Percentiles rank a stretch among this genome's conserved stretches.
Conservation (phyloP, 2,113 vertebrate species). For the Eubucco bourcierii region DNA sequence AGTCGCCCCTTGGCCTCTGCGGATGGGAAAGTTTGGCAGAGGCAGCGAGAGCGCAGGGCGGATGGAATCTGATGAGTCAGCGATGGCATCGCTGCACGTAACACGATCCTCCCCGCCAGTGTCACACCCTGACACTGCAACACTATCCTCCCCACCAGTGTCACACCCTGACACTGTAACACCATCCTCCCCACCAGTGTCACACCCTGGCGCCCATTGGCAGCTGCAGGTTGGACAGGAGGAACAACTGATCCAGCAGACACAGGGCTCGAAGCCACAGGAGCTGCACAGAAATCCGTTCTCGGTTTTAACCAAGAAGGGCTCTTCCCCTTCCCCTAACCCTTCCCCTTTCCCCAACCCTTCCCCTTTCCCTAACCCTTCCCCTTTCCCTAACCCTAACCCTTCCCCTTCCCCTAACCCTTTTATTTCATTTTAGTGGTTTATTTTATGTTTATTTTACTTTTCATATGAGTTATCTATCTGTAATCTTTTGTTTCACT, state of each 20-base stretch:
- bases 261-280: background rate
- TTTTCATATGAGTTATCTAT: background rate
- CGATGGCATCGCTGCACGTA: accelerated
- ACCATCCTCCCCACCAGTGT: too few relatives aligned
- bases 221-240: background rate
- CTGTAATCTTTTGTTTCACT: background rate
- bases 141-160: too few relatives aligned
- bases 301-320: background rate
- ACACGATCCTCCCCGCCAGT: background rate
- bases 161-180: too few relatives aligned
- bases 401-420: too few relatives aligned
- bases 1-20: background rate
- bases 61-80: constrained; percentile 28
- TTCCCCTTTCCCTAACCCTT: too few relatives aligned
- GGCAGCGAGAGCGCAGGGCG: background rate
- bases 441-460: background rate
- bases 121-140: too few relatives aligned
- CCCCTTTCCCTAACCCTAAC: too few relatives aligned
- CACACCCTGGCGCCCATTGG: accelerated
- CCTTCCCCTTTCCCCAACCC: too few relatives aligned
- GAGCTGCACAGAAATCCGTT: background rate
- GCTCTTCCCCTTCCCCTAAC: background rate
- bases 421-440: too few relatives aligned
- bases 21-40: background rate
- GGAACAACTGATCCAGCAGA: background rate